phyloP scores from a whole-genome alignment of 1,140 invertebrate species.

The Camponotus floridanus region DNA sequence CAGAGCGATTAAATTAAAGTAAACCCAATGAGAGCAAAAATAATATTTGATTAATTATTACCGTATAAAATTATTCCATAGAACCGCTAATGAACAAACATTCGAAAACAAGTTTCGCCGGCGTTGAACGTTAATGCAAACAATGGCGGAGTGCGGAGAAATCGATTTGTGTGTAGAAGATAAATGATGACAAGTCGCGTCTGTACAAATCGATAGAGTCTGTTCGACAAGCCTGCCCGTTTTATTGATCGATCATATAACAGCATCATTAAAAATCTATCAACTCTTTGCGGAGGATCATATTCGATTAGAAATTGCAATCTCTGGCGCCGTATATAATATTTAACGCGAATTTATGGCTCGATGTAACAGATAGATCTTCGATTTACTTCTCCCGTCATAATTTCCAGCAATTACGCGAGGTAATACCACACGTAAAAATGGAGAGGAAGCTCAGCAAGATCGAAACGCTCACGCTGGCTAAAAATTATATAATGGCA shows the following conservation, averaged over 20 bases:
- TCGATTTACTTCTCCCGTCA: constrained; percentile 42
- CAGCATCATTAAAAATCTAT: constrained; percentile 15
- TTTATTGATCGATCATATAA: not conserved
- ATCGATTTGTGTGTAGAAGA: constrained; percentile 18
- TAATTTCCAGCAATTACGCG: constrained; percentile 90
- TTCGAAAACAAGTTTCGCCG: not conserved
- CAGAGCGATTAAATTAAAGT: not conserved
- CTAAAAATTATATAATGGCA: constrained; percentile 96
- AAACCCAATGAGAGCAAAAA: constrained; percentile 27
- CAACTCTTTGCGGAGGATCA: constrained; percentile 11
- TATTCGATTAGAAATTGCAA: constrained; percentile 36
- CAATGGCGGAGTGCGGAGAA: not conserved
- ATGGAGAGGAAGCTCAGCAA: constrained; percentile 94
- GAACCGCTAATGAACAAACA: not conserved
- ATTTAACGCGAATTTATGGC: constrained; percentile 15
- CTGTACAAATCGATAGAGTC: not conserved
- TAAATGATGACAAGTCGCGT: constrained; percentile 7
- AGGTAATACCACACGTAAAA: constrained; percentile 95
- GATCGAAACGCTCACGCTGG: constrained; percentile 95
- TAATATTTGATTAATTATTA: not conserved
- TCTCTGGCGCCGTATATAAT: not conserved
- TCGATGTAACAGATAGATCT: constrained; percentile 28
- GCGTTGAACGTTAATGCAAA: constrained; percentile 13
- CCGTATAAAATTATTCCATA: not conserved
- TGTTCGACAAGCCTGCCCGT: constrained; percentile 4